Base-by-base conservation (phyloP, 2,113 vertebrate genomes). In the Dendrocopos noguchii region DNA sequence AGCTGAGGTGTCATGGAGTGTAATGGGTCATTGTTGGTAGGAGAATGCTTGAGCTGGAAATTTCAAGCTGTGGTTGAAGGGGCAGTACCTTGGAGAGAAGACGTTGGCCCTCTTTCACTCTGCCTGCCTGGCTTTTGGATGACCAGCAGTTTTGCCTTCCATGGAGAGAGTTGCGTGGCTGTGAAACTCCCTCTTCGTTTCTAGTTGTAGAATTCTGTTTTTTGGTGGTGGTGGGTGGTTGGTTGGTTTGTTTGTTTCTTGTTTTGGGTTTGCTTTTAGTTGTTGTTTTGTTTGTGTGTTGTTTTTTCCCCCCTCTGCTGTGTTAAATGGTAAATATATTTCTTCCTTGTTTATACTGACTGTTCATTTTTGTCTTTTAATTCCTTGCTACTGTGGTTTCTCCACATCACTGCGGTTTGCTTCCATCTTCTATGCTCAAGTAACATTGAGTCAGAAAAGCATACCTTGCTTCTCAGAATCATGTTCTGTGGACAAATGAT, bases 41-140 rank as follows among this genome's bases (percentile, higher is more conserved):
- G 29, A 18, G 5, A 9, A 1, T 53, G 24, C 29, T 50, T 0
- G 0, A 34, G n/a, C 61, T 55, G 10, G 33, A 13, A 17, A 5
- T 27, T 18, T 4, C 0, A 0, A 29, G 56, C 44, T 34, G 31
- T 1, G 2, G 5, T 3, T 31, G 39, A 8, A 67, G 81, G 61
- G 55, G 5, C 73, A 88, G 86, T 22, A 81, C 74, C 74, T 42
- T 84, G 77, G 90, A 80, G 88, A 86, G 92, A 88, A 94, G 71
- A 76, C 10, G 1, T 64, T 87, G 78, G 31, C 55, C 55, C 46
- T 5, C 0, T 7, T 39, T 29, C 28, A 34, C 19, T 77, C 3
- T 14, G 56, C 57, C 18, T 24, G n/a, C 39, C 15, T n/a, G n/a
- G 55, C 36, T 82, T 84, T 56, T 31, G 75, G 60, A 24, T 15